Percentiles rank a stretch among this genome's conserved stretches.
These are phyloP conservation scores for Brachylomia viminalis DNA, from an alignment of 2,888 invertebrate species.

Conservation along the genomic window DNA sequence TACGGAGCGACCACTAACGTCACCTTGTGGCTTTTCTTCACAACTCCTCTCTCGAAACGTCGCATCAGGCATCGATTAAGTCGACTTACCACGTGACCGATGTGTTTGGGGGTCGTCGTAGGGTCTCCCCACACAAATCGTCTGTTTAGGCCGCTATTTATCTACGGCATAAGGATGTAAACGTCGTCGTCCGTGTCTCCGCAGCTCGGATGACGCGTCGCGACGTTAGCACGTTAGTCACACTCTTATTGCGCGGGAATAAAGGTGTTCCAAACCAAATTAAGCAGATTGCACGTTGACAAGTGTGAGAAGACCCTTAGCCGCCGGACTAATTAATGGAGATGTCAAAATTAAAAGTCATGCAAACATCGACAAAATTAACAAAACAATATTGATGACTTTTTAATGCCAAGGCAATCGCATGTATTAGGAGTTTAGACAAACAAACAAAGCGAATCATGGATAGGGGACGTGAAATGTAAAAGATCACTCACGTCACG, in stretches of 20 bases:
- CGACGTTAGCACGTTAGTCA: no score
- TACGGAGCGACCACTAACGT: constrained; percentile 25
- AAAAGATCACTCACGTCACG: constrained; percentile 10
- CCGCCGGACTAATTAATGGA: not conserved
- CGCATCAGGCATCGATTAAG: no score
- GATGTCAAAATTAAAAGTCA: constrained; percentile 13
- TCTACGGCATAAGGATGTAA: not conserved
- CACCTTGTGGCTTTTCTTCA: not conserved
- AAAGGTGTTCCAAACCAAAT: not conserved
- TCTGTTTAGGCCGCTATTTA: not conserved
- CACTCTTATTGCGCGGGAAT: not conserved
- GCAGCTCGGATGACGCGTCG: no score
- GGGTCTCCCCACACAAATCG: not conserved
- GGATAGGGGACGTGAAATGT: constrained; percentile 23
- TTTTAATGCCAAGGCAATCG: constrained; percentile 26
- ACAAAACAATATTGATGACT: constrained; percentile 14
- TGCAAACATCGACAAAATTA: constrained; percentile 49
- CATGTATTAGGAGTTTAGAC: constrained; percentile 15
- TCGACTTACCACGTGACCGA: not conserved
- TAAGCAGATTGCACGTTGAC: not conserved
- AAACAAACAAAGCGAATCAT: constrained; percentile 37
- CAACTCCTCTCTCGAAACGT: not conserved
- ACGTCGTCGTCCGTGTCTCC: not conserved
- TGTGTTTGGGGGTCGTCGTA: no score
- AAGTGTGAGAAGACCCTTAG: not conserved